Evolutionary conservation across 2,113 vertebrate genomes (phyloP).

Genomic region (Gallinago jamesoni): DNA sequence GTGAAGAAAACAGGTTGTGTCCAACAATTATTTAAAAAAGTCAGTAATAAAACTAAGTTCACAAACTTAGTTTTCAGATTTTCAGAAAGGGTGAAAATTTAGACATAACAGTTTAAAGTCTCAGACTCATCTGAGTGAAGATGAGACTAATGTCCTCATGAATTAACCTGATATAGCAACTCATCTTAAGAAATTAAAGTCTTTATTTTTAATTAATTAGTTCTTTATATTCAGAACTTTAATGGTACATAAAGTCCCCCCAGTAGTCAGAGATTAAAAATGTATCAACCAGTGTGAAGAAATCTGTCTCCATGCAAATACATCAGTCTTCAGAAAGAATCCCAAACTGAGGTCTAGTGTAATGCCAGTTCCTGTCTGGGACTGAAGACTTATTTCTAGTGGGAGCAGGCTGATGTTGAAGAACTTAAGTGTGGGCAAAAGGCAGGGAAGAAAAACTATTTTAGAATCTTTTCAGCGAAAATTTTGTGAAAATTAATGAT

Average conservation of each 20-base stretch:
- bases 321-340: background rate
- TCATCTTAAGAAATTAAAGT: background rate
- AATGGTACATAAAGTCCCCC: background rate
- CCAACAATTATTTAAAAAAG: background rate
- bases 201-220: background rate
- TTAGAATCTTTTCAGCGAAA: background rate
- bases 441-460: background rate
- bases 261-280: background rate
- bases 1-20: background rate
- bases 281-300: background rate
- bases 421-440: fast-evolving
- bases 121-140: background rate
- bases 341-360: background rate
- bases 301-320: background rate
- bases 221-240: background rate
- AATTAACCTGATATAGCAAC: background rate
- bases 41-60: background rate
- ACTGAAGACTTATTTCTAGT: background rate
- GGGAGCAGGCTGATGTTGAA: background rate
- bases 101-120: background rate
- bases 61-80: background rate
- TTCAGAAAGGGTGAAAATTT: background rate
- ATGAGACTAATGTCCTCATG: background rate
- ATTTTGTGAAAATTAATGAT: background rate
- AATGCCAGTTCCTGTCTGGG: background rate